These are phyloP conservation scores for Macrotus californicus DNA, from an alignment of 2,113 vertebrate species.

Conservation along the genomic window DNA sequence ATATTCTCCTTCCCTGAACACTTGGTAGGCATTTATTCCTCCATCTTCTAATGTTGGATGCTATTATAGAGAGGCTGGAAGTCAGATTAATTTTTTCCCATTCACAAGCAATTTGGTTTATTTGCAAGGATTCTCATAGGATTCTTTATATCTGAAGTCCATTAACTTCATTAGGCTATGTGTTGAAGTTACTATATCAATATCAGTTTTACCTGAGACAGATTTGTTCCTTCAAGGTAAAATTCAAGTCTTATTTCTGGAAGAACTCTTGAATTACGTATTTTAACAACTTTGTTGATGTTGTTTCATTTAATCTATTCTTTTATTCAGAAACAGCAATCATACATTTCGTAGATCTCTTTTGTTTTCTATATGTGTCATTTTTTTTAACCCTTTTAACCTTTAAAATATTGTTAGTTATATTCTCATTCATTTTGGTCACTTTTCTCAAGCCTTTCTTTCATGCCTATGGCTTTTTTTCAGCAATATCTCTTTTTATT, in stretches of 20 bases:
- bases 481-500: neutral
- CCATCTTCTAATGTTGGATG: slow-evolving; percentile 19
- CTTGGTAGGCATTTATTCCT: neutral
- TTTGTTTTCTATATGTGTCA: slow-evolving; percentile 7
- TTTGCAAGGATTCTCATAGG: slow-evolving; percentile 1
- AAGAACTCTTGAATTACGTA: slow-evolving; percentile 1
- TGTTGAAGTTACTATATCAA: neutral
- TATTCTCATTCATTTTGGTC: slow-evolving; percentile 4
- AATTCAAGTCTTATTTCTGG: neutral
- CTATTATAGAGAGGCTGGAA: slow-evolving; percentile 10
- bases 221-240: slow-evolving; percentile 12
- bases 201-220: neutral
- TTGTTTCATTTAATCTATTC: slow-evolving; percentile 23
- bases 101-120: slow-evolving; percentile 21
- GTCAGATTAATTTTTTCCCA: neutral
- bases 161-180: neutral
- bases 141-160: neutral
- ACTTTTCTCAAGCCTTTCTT: slow-evolving; percentile 24
- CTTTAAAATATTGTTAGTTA: slow-evolving; percentile 4
- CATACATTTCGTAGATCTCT: neutral
- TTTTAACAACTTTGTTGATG: slow-evolving; percentile 33
- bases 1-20: slow-evolving; percentile 2
- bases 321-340: slow-evolving; percentile 20
- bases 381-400: slow-evolving; percentile 33
- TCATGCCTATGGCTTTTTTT: neutral